Conservation (phyloP, 2,797 vertebrate species). For the Margarornis squamiger region DNA sequence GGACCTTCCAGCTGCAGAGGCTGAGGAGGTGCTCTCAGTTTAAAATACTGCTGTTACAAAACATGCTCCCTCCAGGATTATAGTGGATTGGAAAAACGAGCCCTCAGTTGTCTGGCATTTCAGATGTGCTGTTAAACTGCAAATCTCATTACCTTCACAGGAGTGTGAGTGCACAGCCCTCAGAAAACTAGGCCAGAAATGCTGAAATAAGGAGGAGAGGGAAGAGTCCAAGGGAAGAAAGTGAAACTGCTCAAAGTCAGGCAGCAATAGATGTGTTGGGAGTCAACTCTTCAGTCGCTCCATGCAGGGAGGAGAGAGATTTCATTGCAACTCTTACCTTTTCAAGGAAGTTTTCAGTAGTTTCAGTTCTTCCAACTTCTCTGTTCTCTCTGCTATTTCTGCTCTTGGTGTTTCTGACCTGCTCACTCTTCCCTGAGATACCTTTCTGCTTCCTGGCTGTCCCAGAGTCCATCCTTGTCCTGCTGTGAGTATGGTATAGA, state of each 20-base stretch:
- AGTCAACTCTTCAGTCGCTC: background rate
- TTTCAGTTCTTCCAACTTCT: background rate
- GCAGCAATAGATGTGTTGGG: background rate
- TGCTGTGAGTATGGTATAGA: background rate
- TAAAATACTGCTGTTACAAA: background rate
- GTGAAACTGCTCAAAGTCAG: background rate
- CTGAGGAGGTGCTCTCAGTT: background rate
- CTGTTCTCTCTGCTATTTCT: background rate
- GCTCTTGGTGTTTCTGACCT: background rate
- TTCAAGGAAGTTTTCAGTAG: background rate
- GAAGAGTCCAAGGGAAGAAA: background rate
- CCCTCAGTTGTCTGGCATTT: background rate
- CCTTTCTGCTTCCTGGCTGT: background rate
- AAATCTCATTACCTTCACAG: conserved; percentile 26
- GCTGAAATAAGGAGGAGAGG: background rate
- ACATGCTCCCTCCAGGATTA: background rate
- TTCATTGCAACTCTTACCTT: background rate
- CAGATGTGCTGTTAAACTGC: conserved; percentile 19
- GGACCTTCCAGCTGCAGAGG: background rate
- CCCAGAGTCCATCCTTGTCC: background rate
- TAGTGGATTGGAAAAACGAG: background rate
- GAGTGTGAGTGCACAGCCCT: conserved; percentile 12
- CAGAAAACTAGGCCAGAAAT: conserved; percentile 23
- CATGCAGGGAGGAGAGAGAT: background rate
- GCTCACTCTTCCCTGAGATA: background rate